Percentiles rank a stretch among this genome's conserved stretches.
Conservation (phyloP, 2,888 invertebrate species). For the Eupithecia abbreviata region DNA sequence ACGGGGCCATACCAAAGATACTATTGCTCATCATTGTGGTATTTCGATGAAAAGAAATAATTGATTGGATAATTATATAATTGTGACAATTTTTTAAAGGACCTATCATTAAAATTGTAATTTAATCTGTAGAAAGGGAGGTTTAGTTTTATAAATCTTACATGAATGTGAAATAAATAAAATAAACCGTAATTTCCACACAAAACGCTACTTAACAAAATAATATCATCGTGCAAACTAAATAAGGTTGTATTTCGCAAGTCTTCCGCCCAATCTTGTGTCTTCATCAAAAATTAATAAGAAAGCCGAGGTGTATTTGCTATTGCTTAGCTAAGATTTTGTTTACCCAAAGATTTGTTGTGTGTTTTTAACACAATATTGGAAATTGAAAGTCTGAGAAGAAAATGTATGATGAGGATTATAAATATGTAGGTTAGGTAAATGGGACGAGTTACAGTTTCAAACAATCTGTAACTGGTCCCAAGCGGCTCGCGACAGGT, state of each 20-base stretch:
- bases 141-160: neutral
- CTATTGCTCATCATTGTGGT: too few relatives aligned
- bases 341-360: neutral
- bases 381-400: too few relatives aligned
- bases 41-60: too few relatives aligned
- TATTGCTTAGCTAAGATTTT: neutral
- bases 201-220: neutral
- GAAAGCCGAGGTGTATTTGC: slow-evolving; percentile 3
- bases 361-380: too few relatives aligned
- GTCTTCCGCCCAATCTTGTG: slow-evolving; percentile 52
- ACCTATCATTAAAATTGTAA: neutral
- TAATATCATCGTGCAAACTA: neutral
- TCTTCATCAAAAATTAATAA: slow-evolving; percentile 59
- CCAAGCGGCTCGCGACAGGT: too few relatives aligned
- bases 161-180: neutral
- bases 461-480: too few relatives aligned
- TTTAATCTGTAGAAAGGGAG: too few relatives aligned
- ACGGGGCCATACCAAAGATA: too few relatives aligned
- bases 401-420: too few relatives aligned
- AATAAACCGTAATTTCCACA: neutral
- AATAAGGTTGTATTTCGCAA: slow-evolving; percentile 55
- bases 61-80: too few relatives aligned
- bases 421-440: too few relatives aligned
- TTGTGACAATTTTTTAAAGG: neutral
- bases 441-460: too few relatives aligned